phyloP scores from a whole-genome alignment of 2,797 vertebrate species.

The Microchirus variegatus region DNA sequence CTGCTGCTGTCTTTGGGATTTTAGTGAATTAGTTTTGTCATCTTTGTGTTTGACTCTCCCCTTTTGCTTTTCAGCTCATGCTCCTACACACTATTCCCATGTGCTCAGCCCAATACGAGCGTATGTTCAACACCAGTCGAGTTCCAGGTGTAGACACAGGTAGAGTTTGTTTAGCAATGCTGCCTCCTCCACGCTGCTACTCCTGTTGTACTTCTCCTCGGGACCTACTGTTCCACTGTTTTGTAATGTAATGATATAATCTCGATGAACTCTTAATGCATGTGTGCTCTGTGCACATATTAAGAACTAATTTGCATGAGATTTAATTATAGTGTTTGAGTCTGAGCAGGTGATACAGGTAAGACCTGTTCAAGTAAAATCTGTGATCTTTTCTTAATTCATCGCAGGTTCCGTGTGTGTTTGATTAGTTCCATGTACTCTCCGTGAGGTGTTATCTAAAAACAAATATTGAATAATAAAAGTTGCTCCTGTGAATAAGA shows the following conservation, averaged over 20 bases:
- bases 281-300: conserved; percentile 47
- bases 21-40: conserved; percentile 66
- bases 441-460: no score
- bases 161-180: conserved; percentile 73
- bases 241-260: conserved; percentile 37
- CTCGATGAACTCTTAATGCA: conserved; percentile 46
- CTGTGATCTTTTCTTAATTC: not conserved
- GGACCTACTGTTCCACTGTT: conserved; percentile 51
- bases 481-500: no score
- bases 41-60: conserved; percentile 81
- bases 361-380: not conserved
- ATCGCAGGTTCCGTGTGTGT: no score
- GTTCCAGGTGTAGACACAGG: conserved; percentile 88
- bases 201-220: conserved; percentile 53
- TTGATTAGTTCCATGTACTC: no score
- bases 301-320: conserved; percentile 65
- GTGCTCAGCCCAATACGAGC: conserved; percentile 87
- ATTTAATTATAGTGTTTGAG: conserved; percentile 31
- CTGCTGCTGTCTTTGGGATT: conserved; percentile 46
- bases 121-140: conserved; percentile 86
- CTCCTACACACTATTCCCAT: conserved; percentile 86
- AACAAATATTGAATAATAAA: no score
- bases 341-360: conserved; percentile 4
- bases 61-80: conserved; percentile 89
- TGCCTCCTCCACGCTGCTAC: conserved; percentile 59